phyloP scores from a whole-genome alignment of 2,797 vertebrate genomes.

The Chrysocyon brachyurus region DNA sequence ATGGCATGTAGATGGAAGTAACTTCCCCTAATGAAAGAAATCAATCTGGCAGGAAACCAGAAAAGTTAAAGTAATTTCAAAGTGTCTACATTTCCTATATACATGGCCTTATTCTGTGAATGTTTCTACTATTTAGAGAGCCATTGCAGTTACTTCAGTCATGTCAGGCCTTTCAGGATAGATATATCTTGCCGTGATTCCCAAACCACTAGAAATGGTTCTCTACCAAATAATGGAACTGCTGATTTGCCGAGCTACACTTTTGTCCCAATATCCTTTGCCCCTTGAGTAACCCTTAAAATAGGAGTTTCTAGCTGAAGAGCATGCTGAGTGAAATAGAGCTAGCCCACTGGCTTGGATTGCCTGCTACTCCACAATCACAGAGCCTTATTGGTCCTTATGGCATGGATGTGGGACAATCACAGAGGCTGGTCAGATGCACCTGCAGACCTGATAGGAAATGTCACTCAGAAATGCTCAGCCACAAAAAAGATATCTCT shows the following conservation, averaged over 20 bases:
- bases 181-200: neutral
- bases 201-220: slow-evolving; percentile 55
- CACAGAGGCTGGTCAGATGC: neutral
- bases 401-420: neutral
- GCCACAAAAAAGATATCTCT: slow-evolving; percentile 70
- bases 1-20: slow-evolving; percentile 55
- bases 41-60: slow-evolving; percentile 66
- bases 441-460: slow-evolving; percentile 73
- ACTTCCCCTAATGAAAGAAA: slow-evolving; percentile 79
- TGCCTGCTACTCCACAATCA: neutral
- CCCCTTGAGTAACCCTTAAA: slow-evolving; percentile 62
- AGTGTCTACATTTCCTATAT: neutral
- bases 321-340: neutral
- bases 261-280: slow-evolving; percentile 45
- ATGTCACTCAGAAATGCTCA: slow-evolving; percentile 72
- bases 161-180: neutral
- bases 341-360: neutral
- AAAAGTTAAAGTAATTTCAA: slow-evolving; percentile 35
- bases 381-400: neutral
- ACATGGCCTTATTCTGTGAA: neutral
- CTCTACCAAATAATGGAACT: slow-evolving; percentile 20
- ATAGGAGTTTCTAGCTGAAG: slow-evolving; percentile 55
- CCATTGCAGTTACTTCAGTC: neutral
- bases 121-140: slow-evolving; percentile 6
- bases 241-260: slow-evolving; percentile 19